A percentile compares a stretch with the other conserved stretches of the same genome.
Evolutionary conservation across 2,113 vertebrate genomes (phyloP).

Genomic region (Taurulus bubalis): DNA sequence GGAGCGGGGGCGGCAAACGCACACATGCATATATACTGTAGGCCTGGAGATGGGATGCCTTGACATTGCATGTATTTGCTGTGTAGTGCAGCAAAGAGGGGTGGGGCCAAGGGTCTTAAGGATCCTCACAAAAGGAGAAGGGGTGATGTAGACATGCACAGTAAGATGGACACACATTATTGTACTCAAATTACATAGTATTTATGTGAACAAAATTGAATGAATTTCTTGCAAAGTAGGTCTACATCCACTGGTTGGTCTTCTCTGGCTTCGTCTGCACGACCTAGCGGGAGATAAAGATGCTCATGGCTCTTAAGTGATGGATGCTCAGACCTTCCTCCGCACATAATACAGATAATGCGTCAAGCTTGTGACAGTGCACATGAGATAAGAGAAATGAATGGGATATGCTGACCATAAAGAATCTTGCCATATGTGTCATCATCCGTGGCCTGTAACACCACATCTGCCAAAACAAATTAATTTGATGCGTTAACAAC

Average conservation of each 20-base stretch:
- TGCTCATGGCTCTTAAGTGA: not conserved
- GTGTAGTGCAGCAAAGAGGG: slow-evolving; percentile 45
- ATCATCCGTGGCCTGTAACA: not conserved
- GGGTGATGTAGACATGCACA: not conserved
- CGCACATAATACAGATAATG: not conserved
- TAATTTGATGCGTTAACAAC: not conserved
- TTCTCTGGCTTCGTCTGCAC: not conserved
- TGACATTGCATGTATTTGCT: slow-evolving; percentile 17
- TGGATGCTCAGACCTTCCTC: not conserved
- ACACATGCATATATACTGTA: not conserved
- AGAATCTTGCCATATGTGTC: not conserved
- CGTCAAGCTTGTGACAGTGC: slow-evolving; percentile 13
- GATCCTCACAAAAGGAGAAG: not conserved
- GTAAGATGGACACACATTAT: not conserved
- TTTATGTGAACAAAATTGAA: not conserved
- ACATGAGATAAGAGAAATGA: slow-evolving; percentile 4
- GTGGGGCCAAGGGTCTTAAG: slow-evolving; percentile 12
- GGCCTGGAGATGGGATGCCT: slow-evolving; percentile 21
- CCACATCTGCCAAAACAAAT: slow-evolving; percentile 32
- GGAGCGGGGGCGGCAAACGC: not conserved
- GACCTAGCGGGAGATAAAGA: not conserved
- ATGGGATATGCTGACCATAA: not conserved
- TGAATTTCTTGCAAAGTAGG: not conserved
- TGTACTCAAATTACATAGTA: not conserved
- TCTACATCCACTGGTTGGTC: not conserved